Evolutionary conservation across 2,888 invertebrate genomes (phyloP).

Genomic region (Branchipolynoe longqiensis): DNA sequence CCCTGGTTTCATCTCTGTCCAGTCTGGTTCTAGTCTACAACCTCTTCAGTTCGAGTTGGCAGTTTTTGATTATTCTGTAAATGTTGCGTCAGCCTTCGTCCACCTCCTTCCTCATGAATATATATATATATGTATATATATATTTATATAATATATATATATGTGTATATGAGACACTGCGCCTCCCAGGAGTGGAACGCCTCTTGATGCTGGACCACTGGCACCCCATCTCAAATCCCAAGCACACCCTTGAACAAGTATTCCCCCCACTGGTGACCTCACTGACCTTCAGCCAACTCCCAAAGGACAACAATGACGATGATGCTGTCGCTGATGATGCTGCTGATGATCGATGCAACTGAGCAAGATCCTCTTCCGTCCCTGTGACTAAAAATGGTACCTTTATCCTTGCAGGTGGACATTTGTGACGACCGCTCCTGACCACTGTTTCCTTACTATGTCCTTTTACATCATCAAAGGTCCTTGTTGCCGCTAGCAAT

Average conservation of each 20-base stretch:
- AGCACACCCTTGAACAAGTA: constrained; percentile 49
- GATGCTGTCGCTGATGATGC: too few relatives aligned
- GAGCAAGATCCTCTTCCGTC: too few relatives aligned
- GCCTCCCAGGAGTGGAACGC: not conserved
- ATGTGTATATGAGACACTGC: constrained; percentile 42
- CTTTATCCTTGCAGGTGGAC: constrained; percentile 14
- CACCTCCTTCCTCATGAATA: constrained; percentile 34
- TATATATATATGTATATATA: too few relatives aligned
- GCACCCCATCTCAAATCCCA: constrained; percentile 2
- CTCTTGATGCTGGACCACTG: constrained; percentile 3
- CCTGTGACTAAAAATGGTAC: too few relatives aligned
- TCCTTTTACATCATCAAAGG: too few relatives aligned
- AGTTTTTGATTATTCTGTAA: constrained; percentile 55
- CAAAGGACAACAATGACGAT: constrained; percentile 13
- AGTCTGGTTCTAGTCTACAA: constrained; percentile 43
- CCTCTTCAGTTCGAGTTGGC: constrained; percentile 47
- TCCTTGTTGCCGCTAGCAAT: not conserved
- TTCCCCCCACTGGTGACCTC: constrained; percentile 46
- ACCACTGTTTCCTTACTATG: too few relatives aligned
- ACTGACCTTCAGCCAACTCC: constrained; percentile 12
- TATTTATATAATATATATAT: too few relatives aligned
- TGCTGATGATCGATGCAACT: too few relatives aligned
- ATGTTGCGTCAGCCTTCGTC: constrained; percentile 45
- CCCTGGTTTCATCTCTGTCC: constrained; percentile 36
- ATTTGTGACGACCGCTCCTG: too few relatives aligned